These are phyloP conservation scores for Drosophila mauritiana DNA, from an alignment of 1,140 invertebrate species.

Conservation along the genomic window DNA sequence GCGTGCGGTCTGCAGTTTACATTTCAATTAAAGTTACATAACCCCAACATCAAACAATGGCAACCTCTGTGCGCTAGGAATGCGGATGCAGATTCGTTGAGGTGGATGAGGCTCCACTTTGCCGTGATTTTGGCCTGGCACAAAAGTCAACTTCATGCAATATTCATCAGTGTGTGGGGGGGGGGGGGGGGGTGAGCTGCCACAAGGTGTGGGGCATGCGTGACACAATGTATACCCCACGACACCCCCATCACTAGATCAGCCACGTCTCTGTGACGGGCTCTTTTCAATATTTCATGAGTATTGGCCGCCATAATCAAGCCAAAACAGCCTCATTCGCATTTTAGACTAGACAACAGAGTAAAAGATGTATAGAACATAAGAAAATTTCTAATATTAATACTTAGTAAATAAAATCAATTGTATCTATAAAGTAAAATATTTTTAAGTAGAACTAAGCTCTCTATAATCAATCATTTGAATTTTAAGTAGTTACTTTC, in stretches of 20 bases:
- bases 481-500: no score
- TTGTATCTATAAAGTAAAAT: neutral
- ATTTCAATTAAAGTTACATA: conserved; percentile 82
- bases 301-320: conserved; percentile 75
- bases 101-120: conserved; percentile 50
- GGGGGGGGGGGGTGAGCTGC: neutral
- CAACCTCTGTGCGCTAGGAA: conserved; percentile 7
- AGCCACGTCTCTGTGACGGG: conserved; percentile 51
- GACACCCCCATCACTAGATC: conserved; percentile 26
- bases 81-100: conserved; percentile 36
- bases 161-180: conserved; percentile 61
- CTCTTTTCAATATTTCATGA: conserved; percentile 78
- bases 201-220: conserved; percentile 18
- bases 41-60: conserved; percentile 65
- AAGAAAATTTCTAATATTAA: neutral
- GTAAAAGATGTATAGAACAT: neutral
- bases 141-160: conserved; percentile 82
- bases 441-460: no score
- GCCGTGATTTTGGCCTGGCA: conserved; percentile 72
- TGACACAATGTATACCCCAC: conserved; percentile 33
- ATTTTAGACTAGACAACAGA: conserved; percentile 64
- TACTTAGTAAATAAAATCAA: neutral
- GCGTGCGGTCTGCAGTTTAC: conserved; percentile 76
- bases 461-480: no score
- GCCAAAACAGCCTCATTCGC: conserved; percentile 47